These are phyloP conservation scores for Lordiphosa stackelbergi DNA, from an alignment of 1,140 invertebrate species.

Conservation along the genomic window DNA sequence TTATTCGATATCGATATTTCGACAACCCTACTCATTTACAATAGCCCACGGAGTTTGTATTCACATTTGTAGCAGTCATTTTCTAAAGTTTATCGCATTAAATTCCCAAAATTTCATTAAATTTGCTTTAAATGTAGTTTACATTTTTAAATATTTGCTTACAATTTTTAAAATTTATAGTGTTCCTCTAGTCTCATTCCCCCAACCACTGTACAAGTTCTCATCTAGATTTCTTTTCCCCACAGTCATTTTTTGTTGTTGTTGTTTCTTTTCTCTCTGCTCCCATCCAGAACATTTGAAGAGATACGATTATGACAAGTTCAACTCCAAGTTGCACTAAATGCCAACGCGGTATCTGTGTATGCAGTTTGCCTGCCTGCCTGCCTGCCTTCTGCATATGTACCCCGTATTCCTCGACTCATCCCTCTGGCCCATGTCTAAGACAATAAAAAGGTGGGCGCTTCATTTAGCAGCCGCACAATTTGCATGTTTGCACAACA, in stretches of 20 bases:
- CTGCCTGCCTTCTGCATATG: background rate
- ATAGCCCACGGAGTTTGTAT: too few relatives aligned
- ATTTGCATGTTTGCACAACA: constrained; percentile 76
- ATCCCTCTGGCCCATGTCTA: constrained; percentile 12
- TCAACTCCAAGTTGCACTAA: constrained; percentile 63
- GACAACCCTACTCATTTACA: too few relatives aligned
- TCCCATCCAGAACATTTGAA: constrained; percentile 64
- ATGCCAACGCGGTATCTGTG: constrained; percentile 46
- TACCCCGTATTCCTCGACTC: background rate
- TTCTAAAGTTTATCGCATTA: too few relatives aligned
- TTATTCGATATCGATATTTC: too few relatives aligned
- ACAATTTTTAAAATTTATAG: too few relatives aligned
- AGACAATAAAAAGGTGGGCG: constrained; percentile 69
- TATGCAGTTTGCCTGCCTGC: constrained; percentile 39
- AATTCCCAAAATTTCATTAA: too few relatives aligned
- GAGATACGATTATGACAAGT: constrained; percentile 73
- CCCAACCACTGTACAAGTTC: too few relatives aligned
- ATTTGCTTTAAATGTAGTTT: too few relatives aligned
- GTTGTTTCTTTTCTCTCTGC: constrained; percentile 21
- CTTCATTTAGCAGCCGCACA: constrained; percentile 68
- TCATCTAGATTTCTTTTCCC: constrained; percentile 4
- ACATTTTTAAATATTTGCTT: too few relatives aligned
- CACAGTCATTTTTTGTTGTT: constrained; percentile 13
- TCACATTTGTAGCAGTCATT: too few relatives aligned
- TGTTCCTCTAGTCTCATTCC: too few relatives aligned